Evolutionary conservation across 2,797 vertebrate genomes (phyloP).

Genomic region (Halcyon smyrnensis): DNA sequence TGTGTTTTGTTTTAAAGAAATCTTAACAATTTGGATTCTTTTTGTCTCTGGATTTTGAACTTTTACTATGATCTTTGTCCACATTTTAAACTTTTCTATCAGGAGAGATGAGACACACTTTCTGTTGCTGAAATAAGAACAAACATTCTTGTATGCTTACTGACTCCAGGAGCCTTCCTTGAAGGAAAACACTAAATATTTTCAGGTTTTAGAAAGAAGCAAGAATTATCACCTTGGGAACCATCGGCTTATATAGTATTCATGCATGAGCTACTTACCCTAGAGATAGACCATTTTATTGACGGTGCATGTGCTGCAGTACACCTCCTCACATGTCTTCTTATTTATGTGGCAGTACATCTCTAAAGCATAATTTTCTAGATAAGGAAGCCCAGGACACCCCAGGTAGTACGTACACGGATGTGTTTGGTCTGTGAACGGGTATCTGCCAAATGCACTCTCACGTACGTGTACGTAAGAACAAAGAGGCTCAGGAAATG

Average conservation of each 20-base stretch:
- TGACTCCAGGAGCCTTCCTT: background rate
- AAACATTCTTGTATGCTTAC: background rate
- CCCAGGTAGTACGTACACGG: background rate
- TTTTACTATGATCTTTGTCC: background rate
- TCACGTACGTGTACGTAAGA: background rate
- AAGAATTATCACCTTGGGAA: background rate
- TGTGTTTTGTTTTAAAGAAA: background rate
- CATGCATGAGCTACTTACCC: background rate
- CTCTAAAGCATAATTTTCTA: background rate
- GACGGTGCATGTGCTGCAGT: background rate
- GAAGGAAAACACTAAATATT: background rate
- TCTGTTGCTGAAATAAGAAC: background rate
- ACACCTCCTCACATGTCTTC: background rate
- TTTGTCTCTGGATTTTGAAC: background rate
- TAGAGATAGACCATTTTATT: background rate
- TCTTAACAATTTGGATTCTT: background rate
- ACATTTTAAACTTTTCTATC: background rate
- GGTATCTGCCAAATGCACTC: background rate
- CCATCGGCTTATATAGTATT: background rate
- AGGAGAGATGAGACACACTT: background rate
- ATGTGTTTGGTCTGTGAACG: background rate
- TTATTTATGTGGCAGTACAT: background rate
- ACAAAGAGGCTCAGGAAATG: conserved; percentile 40
- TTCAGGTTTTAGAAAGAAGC: background rate
- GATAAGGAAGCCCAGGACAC: background rate